Conservation (phyloP, 2,888 invertebrate genomes). For the Eremobia ochroleuca region DNA sequence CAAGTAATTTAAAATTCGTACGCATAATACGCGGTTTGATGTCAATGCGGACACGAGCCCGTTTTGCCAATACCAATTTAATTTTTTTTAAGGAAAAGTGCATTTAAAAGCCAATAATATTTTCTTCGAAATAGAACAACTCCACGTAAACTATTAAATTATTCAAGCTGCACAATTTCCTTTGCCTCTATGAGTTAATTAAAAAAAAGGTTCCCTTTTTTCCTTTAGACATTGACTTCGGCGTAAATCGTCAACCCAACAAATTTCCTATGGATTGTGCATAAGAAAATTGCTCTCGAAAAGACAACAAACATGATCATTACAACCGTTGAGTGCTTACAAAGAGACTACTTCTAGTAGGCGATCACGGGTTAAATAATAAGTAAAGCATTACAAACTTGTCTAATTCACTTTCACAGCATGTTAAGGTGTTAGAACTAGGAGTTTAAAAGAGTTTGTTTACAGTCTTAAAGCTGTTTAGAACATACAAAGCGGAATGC, state of each 20-base stretch:
- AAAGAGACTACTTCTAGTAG: too few relatives aligned
- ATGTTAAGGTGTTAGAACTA: constrained; percentile 41
- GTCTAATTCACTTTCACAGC: constrained; percentile 25
- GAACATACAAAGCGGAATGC: constrained; percentile 7
- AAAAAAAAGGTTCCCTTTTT: not conserved
- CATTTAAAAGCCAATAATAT: not conserved
- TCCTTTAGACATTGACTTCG: not conserved
- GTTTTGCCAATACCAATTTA: not conserved
- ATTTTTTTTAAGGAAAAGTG: not conserved
- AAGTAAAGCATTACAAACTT: constrained; percentile 9
- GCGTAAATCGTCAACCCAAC: not conserved
- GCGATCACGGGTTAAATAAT: not conserved
- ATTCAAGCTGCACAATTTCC: constrained; percentile 29
- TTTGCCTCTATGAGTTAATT: constrained; percentile 6
- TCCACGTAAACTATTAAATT: constrained; percentile 1
- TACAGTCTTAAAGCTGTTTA: constrained; percentile 32
- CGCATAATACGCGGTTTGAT: not conserved
- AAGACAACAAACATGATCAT: not conserved
- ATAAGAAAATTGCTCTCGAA: not conserved
- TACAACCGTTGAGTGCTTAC: not conserved
- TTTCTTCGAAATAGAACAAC: constrained; percentile 7
- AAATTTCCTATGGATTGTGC: not conserved
- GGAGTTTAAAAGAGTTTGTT: constrained; percentile 38
- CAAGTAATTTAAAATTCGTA: not conserved
- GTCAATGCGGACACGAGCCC: not conserved